Base-by-base conservation (phyloP, 2,113 vertebrate genomes). In the Emydocephalus ijimae region DNA sequence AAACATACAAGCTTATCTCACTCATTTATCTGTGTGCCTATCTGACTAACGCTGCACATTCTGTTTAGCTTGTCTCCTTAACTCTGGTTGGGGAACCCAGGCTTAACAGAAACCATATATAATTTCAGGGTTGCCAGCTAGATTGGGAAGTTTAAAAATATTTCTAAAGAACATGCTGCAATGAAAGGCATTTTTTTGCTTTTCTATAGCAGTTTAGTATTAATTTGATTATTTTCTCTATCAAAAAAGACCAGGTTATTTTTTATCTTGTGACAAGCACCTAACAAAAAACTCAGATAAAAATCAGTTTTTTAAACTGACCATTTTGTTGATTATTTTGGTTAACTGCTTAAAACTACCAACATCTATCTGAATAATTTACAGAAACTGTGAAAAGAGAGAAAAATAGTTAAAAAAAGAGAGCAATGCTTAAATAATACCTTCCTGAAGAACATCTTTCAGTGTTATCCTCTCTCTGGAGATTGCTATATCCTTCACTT, bases 401-500 rank as follows among this genome's bases (percentile, higher is more conserved):
- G 8, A 81, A 0, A 56, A 90, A 94, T 0, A 48, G 89, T 43
- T 34, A 20, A 29, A 34, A 57, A 43, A 39, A 54, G 39, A 5
- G 43, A 89, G 29, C 89, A 93, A 59, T 1, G 91, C 39, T 9
- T 86, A 52, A 34, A 50, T 93, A 94, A 94, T 98, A 99, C 99
- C 99, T 99, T 99, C 99, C 88, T 99, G 99, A 50, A 99, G 97
- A 89, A 99, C 99, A 1, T 99, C 99, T 92, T 98, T 98, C 3
- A 99, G 97, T 20, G 99, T 99, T 96, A 99, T 98, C 96, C 99
- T 98, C 96, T 99, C 99, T 94, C 99, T 98, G 92, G 99, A 99
- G 96, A 99, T 99, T 88, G 99, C 99, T 86, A 99, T 99, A 96
- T 99, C 99, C 96, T 99, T 99, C 93, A 99, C 99, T 97, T 99